Conservation (phyloP, 2,797 vertebrate genomes). For the Rhodeus uyekii region DNA sequence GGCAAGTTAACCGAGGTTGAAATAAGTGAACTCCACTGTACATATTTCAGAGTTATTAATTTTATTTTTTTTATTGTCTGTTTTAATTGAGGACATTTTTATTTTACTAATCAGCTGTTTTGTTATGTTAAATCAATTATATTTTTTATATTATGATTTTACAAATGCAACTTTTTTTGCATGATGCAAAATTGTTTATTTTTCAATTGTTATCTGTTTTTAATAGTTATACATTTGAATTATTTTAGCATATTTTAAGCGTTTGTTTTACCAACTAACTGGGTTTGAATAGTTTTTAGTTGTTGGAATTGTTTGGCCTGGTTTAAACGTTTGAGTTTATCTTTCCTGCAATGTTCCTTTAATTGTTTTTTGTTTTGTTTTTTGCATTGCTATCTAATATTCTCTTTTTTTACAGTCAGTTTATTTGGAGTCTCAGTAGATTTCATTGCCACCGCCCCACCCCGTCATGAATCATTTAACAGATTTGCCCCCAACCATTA, state of each 20-base stretch:
- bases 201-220: neutral
- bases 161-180: neutral
- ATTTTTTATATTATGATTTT: neutral
- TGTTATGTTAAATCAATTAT: neutral
- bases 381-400: neutral
- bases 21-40: too few relatives aligned
- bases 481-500: constrained; percentile 55
- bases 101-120: neutral
- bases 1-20: too few relatives aligned
- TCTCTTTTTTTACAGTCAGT: neutral
- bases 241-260: neutral
- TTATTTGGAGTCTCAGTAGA: constrained; percentile 28
- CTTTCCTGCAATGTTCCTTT: neutral
- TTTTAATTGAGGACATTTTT: neutral
- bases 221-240: neutral
- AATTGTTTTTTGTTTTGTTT: neutral
- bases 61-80: neutral
- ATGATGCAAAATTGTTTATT: neutral
- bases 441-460: constrained; percentile 28
- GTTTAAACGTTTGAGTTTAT: neutral
- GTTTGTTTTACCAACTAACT: neutral
- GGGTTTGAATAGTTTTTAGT: too few relatives aligned
- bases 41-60: neutral
- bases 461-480: constrained; percentile 31
- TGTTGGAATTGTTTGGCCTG: neutral